These are phyloP conservation scores for Metalampra italica DNA, from an alignment of 2,888 invertebrate species.

Conservation along the genomic window DNA sequence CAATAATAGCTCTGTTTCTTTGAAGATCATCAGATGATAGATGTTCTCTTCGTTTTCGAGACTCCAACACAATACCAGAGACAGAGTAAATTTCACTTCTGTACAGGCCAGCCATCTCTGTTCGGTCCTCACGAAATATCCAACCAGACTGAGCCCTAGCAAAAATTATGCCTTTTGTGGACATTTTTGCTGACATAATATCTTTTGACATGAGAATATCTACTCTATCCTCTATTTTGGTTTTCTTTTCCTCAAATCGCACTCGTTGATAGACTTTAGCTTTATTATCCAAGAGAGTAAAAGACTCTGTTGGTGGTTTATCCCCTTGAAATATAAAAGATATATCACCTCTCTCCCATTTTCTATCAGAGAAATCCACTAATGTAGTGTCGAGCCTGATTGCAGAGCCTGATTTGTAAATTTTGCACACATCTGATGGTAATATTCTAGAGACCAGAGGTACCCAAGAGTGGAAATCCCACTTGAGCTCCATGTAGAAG, in stretches of 20 bases:
- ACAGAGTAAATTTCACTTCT: conserved; percentile 95
- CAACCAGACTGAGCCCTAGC: conserved; percentile 95
- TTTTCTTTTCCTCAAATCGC: conserved; percentile 94
- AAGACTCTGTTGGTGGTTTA: conserved; percentile 88
- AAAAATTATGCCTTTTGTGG: conserved; percentile 97
- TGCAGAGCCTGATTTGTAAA: conserved; percentile 95
- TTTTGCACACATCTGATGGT: conserved; percentile 98
- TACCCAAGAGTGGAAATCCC: conserved; percentile 99
- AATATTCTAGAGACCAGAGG: conserved; percentile 97
- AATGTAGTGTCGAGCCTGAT: conserved; percentile 97
- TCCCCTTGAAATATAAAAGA: conserved; percentile 97
- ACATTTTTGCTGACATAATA: conserved; percentile 97
- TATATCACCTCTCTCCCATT: conserved; percentile 98
- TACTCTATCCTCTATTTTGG: conserved; percentile 98
- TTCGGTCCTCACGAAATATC: conserved; percentile 96
- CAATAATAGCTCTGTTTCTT: conserved; percentile 97
- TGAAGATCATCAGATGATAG: conserved; percentile 96
- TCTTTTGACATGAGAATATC: conserved; percentile 99
- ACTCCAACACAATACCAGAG: conserved; percentile 94
- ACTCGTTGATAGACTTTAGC: conserved; percentile 94
- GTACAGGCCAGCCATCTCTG: conserved; percentile 95
- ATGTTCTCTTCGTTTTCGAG: conserved; percentile 96
- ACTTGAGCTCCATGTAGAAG: conserved; percentile 99
- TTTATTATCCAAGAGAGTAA: conserved; percentile 97
- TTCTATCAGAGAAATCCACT: conserved; percentile 98